phyloP scores from a whole-genome alignment of 1,140 invertebrate genomes.

The Cylas formicarius region DNA sequence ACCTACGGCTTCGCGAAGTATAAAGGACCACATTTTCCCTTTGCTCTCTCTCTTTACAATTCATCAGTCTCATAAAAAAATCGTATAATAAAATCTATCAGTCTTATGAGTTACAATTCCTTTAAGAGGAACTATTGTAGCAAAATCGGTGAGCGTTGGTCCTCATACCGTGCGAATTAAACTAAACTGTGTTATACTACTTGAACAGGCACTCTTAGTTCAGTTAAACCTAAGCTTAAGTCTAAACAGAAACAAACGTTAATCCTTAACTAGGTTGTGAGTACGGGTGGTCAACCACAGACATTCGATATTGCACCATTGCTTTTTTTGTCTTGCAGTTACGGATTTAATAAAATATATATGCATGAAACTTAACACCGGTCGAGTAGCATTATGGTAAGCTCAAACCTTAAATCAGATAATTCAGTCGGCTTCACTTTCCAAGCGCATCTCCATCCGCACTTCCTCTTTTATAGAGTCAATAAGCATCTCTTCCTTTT shows the following conservation, averaged over 20 bases:
- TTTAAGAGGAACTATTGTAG: conserved; percentile 39
- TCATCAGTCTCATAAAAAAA: conserved; percentile 38
- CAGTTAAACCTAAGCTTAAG: conserved; percentile 9
- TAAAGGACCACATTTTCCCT: conserved; percentile 18
- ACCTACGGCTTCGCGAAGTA: conserved; percentile 14
- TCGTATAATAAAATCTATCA: conserved; percentile 38
- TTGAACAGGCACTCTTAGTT: conserved; percentile 21
- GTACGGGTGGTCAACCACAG: conserved; percentile 40
- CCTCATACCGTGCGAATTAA: conserved; percentile 19
- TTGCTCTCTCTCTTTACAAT: conserved; percentile 5
- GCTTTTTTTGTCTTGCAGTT: conserved; percentile 23
- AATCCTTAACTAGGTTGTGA: conserved; percentile 29
- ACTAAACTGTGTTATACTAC: conserved; percentile 7
- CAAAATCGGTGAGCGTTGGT: conserved; percentile 38
- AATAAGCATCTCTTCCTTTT: conserved; percentile 41
- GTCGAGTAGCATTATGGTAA: too few relatives aligned
- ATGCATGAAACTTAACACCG: conserved; percentile 41
- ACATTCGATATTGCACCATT: conserved; percentile 41
- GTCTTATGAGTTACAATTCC: conserved; percentile 41
- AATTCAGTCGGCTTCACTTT: conserved; percentile 28
- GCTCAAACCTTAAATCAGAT: background rate
- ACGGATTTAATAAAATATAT: conserved; percentile 36
- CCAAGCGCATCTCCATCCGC: conserved; percentile 35
- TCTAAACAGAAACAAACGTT: conserved; percentile 10
- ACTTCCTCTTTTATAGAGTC: conserved; percentile 33